Percentiles rank a stretch among this genome's conserved stretches.
Evolutionary conservation across 2,888 invertebrate genomes (phyloP).

Genomic region (Ferrisia virgata): DNA sequence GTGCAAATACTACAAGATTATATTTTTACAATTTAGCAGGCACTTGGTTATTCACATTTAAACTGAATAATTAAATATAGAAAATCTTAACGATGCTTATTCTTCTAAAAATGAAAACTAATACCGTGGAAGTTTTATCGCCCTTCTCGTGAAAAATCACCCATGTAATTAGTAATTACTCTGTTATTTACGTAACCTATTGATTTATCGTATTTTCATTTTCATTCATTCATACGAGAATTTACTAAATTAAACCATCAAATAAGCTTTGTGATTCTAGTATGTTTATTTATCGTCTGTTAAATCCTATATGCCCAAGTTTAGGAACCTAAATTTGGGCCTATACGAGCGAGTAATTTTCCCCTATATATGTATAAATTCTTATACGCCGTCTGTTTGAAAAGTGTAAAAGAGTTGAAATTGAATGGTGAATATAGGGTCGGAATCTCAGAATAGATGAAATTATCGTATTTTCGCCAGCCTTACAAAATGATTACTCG

Average conservation of each 20-base stretch:
- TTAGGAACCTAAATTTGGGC: background rate
- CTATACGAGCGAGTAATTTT: background rate
- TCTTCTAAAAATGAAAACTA: too few species aligned
- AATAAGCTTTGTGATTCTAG: background rate
- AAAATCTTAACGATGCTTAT: too few species aligned
- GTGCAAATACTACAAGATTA: too few species aligned
- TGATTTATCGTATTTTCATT: background rate
- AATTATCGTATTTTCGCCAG: background rate
- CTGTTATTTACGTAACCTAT: background rate
- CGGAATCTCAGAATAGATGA: background rate
- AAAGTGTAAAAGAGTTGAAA: background rate
- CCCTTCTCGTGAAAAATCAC: too few species aligned
- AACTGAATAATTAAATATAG: too few species aligned
- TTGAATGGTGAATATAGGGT: background rate
- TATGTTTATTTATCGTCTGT: background rate
- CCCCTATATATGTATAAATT: background rate
- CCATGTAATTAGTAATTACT: too few species aligned
- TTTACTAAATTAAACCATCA: background rate
- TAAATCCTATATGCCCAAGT: background rate
- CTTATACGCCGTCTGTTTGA: background rate
- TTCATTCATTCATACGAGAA: background rate
- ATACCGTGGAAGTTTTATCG: too few species aligned
- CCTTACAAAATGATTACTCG: background rate
- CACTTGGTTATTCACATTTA: too few species aligned
- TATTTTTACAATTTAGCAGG: too few species aligned